A percentile compares a stretch with the other conserved stretches of the same genome.
Conservation (phyloP, 2,113 vertebrate genomes). For the Microtus ochrogaster region DNA sequence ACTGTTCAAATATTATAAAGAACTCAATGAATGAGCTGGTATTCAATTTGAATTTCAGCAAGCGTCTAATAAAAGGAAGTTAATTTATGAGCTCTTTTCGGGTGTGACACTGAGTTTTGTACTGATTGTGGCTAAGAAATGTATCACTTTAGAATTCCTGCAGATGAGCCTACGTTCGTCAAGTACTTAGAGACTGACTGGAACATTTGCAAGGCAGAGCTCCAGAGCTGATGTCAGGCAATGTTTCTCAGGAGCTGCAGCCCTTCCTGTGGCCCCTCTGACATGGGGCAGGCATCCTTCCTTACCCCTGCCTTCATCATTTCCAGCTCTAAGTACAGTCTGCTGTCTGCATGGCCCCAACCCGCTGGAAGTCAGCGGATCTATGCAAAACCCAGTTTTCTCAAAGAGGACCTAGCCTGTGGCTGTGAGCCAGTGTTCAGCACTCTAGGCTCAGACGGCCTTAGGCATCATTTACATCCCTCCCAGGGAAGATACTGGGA, state of each 20-base stretch:
- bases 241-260: not conserved
- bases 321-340: not conserved
- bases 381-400: not conserved
- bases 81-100: conserved; percentile 5
- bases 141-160: conserved; percentile 6
- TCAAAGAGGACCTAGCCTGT: not conserved
- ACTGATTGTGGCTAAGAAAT: not conserved
- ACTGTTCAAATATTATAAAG: conserved; percentile 53
- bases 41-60: conserved; percentile 60
- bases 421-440: not conserved
- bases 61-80: conserved; percentile 61
- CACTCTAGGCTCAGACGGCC: not conserved
- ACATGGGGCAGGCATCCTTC: not conserved
- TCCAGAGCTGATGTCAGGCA: not conserved
- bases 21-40: conserved; percentile 61
- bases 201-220: not conserved
- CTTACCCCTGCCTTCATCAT: not conserved
- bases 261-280: not conserved
- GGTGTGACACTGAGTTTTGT: not conserved
- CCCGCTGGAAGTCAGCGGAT: not conserved
- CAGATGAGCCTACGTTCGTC: not conserved
- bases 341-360: not conserved
- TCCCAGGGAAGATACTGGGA: not conserved
- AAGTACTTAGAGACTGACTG: not conserved
- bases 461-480: not conserved